Conservation (phyloP, 2,888 invertebrate species). For the Argyresthia goedartella region DNA sequence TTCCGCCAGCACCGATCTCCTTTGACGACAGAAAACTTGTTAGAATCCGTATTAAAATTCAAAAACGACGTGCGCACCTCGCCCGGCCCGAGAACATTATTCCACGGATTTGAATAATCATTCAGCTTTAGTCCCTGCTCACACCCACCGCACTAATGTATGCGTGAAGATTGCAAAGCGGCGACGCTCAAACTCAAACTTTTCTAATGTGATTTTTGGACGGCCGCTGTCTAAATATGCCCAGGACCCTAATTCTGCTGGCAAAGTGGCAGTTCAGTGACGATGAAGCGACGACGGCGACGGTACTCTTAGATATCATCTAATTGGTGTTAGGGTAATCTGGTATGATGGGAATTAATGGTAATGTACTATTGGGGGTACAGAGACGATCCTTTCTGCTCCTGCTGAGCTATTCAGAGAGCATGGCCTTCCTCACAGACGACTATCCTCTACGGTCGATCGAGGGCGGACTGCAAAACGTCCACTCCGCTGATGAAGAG, state of each 20-base stretch:
- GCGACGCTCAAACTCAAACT: slow-evolving; percentile 27
- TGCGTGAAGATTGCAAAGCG: slow-evolving; percentile 41
- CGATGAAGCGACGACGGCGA: no score
- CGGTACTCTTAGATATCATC: no score
- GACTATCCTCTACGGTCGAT: no score
- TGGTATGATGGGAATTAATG: no score
- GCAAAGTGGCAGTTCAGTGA: no score
- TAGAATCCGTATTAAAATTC: slow-evolving; percentile 69
- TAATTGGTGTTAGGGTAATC: no score
- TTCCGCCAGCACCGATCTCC: slow-evolving; percentile 39
- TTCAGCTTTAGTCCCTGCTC: slow-evolving; percentile 17
- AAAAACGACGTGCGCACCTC: slow-evolving; percentile 61
- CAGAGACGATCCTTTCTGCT: no score
- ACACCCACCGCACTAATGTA: slow-evolving; percentile 1
- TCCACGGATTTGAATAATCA: slow-evolving; percentile 68
- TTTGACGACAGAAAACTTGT: slow-evolving; percentile 67
- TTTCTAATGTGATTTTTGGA: slow-evolving; percentile 61
- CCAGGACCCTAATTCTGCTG: not conserved
- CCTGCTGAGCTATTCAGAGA: no score
- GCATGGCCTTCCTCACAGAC: no score
- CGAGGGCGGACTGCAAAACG: no score
- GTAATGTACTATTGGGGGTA: no score
- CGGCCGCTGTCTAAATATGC: not conserved
- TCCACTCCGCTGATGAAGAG: no score
- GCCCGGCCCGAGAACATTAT: slow-evolving; percentile 63